Evolutionary conservation across 2,888 invertebrate genomes (phyloP).

Genomic region (Euplagia quadripunctaria): DNA sequence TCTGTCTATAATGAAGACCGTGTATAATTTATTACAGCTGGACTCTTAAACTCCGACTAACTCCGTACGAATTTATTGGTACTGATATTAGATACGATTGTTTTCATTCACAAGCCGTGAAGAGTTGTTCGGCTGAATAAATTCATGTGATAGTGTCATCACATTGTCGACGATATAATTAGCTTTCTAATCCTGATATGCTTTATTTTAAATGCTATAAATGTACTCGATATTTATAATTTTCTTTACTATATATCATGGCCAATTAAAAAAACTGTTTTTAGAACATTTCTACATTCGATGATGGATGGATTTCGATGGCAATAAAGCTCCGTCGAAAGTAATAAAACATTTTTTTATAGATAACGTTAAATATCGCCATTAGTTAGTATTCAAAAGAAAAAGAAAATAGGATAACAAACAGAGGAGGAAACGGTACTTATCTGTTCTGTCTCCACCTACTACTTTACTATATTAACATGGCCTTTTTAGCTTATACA

Average conservation of each 20-base stretch:
- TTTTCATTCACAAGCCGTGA: slow-evolving; percentile 43
- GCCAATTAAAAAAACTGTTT: too few relatives aligned
- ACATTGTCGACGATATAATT: slow-evolving; percentile 42
- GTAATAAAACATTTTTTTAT: too few relatives aligned
- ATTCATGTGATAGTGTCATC: slow-evolving; percentile 60
- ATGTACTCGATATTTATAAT: neutral
- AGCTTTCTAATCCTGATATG: slow-evolving; percentile 38
- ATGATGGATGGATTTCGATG: too few relatives aligned
- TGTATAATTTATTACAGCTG: slow-evolving; percentile 24
- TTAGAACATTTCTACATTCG: too few relatives aligned
- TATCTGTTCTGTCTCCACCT: too few relatives aligned
- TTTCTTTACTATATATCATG: neutral
- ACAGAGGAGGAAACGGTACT: too few relatives aligned
- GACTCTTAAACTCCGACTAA: slow-evolving; percentile 33
- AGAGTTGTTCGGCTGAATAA: slow-evolving; percentile 47
- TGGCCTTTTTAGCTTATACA: too few relatives aligned
- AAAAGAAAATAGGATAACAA: too few relatives aligned
- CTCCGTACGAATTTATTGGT: slow-evolving; percentile 30
- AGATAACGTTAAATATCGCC: too few relatives aligned
- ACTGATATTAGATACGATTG: slow-evolving; percentile 48
- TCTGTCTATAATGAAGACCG: slow-evolving; percentile 29
- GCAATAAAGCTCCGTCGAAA: too few relatives aligned
- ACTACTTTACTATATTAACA: too few relatives aligned
- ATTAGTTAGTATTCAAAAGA: too few relatives aligned
- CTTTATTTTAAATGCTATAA: neutral